Evolutionary conservation across 2,888 invertebrate species (phyloP).

Genomic region (Drosophila kanekoi): DNA sequence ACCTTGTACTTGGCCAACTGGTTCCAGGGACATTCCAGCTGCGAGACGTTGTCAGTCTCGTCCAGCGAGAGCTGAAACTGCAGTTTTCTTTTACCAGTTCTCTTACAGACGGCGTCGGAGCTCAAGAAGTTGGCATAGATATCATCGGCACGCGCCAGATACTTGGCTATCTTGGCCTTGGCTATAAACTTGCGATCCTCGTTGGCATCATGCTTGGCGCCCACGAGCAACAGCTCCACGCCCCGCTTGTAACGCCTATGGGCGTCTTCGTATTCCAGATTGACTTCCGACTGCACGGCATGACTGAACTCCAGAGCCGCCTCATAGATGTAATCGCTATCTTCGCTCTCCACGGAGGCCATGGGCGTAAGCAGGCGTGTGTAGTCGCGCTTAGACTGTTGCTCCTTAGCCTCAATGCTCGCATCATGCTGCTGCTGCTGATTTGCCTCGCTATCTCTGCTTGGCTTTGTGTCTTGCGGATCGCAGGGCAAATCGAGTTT

Average conservation of each 20-base stretch:
- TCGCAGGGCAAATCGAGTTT: slow-evolving; percentile 78
- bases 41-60: slow-evolving; percentile 67
- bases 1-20: slow-evolving; percentile 85
- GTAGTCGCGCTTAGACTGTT: slow-evolving; percentile 59
- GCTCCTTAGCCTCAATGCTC: neutral
- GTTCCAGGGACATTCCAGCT: slow-evolving; percentile 84
- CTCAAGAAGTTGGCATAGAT: slow-evolving; percentile 82
- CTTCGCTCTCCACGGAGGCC: slow-evolving; percentile 84
- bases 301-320: slow-evolving; percentile 84
- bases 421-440: slow-evolving; percentile 25
- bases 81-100: slow-evolving; percentile 28
- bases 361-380: slow-evolving; percentile 82
- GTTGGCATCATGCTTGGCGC: slow-evolving; percentile 83
- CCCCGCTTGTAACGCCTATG: slow-evolving; percentile 83
- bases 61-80: slow-evolving; percentile 83
- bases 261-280: slow-evolving; percentile 82
- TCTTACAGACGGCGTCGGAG: slow-evolving; percentile 3
- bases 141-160: slow-evolving; percentile 83
- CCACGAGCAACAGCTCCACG: slow-evolving; percentile 82
- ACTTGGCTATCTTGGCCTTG: slow-evolving; percentile 84
- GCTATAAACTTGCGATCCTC: slow-evolving; percentile 84
- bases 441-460: slow-evolving; percentile 24
- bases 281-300: slow-evolving; percentile 85
- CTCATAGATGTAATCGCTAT: slow-evolving; percentile 85
- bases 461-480: slow-evolving; percentile 52